These are phyloP conservation scores for Ligdia adustata DNA, from an alignment of 2,888 invertebrate genomes.

Conservation along the genomic window DNA sequence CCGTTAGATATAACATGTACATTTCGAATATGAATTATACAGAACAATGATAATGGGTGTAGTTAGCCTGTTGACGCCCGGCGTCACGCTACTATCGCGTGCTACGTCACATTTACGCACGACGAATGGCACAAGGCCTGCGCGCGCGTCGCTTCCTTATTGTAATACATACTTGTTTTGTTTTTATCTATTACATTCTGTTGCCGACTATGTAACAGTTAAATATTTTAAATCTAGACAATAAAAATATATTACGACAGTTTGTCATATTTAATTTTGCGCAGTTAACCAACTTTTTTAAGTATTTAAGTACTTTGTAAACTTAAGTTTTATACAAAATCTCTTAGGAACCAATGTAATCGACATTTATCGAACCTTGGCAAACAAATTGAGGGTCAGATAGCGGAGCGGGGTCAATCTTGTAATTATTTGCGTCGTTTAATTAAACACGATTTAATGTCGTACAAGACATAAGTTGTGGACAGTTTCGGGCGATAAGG, in stretches of 20 bases:
- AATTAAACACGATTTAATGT: conserved; percentile 37
- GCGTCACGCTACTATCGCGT: conserved; percentile 65
- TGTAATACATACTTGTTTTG: conserved; percentile 40
- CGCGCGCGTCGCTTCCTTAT: conserved; percentile 64
- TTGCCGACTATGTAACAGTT: conserved; percentile 1
- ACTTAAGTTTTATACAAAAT: background rate
- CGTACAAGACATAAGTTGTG: conserved; percentile 40
- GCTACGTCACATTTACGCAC: conserved; percentile 70
- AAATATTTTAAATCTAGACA: background rate
- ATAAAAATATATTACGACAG: background rate
- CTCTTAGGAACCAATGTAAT: background rate
- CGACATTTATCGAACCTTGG: conserved; percentile 45
- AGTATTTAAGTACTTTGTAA: too few relatives aligned
- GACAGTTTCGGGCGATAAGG: conserved; percentile 39
- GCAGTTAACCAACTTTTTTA: background rate
- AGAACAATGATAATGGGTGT: conserved; percentile 19
- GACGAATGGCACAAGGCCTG: conserved; percentile 49
- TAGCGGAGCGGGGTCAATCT: conserved; percentile 45
- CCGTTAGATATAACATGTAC: background rate
- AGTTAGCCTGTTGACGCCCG: conserved; percentile 30
- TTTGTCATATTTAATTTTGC: background rate
- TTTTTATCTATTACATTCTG: conserved; percentile 15
- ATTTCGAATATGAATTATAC: conserved; percentile 3
- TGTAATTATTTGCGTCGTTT: conserved; percentile 49
- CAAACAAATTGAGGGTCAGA: conserved; percentile 49